Evolutionary conservation across 2,797 vertebrate genomes (phyloP).

Genomic region (Typhlichthys eigenmanni): DNA sequence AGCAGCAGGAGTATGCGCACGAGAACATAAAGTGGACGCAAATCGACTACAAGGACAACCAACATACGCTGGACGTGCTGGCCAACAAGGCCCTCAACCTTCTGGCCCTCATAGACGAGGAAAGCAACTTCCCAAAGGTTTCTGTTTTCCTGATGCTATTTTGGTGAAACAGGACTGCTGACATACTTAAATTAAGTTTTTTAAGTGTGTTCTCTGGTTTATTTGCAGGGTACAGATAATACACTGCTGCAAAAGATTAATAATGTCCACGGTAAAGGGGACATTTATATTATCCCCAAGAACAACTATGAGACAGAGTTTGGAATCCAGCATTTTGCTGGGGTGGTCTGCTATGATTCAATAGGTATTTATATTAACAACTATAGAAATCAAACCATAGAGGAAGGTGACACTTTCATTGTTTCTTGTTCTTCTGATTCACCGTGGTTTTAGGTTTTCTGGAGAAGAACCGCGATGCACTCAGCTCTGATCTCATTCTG

Average conservation of each 20-base stretch:
- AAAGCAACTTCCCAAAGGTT: constrained; percentile 95
- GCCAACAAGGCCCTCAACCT: constrained; percentile 88
- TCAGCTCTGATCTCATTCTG: constrained; percentile 85
- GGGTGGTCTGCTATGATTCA: constrained; percentile 87
- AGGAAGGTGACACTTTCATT: neutral
- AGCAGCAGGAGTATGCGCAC: constrained; percentile 89
- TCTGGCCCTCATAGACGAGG: constrained; percentile 94
- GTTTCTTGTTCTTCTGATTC: neutral
- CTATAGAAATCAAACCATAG: neutral
- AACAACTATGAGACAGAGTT: constrained; percentile 87
- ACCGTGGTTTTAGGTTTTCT: constrained; percentile 83
- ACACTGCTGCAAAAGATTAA: constrained; percentile 92
- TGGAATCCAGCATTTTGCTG: constrained; percentile 92
- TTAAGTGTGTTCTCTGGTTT: constrained; percentile 13
- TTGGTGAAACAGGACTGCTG: neutral
- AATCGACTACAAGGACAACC: constrained; percentile 91
- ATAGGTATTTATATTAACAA: constrained; percentile 77
- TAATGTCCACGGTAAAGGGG: constrained; percentile 79
- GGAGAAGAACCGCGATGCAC: constrained; percentile 92
- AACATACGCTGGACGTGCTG: constrained; percentile 82
- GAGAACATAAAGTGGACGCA: constrained; percentile 87
- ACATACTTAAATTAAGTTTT: neutral
- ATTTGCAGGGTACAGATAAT: constrained; percentile 86
- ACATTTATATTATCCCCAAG: constrained; percentile 84
- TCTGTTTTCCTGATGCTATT: neutral